Conservation (phyloP, 2,113 vertebrate genomes). For the Dolichallabes microphthalmus region DNA sequence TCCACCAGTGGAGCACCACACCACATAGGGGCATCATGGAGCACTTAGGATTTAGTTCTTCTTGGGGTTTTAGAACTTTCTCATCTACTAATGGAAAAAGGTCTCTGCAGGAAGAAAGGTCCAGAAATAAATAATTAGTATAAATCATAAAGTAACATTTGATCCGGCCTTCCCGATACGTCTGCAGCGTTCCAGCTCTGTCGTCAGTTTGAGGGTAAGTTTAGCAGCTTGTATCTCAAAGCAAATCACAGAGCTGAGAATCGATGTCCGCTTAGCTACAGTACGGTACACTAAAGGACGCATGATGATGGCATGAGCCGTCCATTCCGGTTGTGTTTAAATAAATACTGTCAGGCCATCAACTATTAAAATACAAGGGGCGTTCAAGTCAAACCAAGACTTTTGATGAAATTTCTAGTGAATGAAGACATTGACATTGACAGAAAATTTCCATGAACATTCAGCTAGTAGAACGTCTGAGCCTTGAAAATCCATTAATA, state of each 20-base stretch:
- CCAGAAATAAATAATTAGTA: not conserved
- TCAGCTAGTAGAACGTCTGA: no score
- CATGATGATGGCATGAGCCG: not conserved
- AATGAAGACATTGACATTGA: no score
- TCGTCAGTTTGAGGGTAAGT: not conserved
- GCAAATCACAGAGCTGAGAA: not conserved
- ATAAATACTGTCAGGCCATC: not conserved
- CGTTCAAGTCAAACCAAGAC: no score
- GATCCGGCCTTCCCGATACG: not conserved
- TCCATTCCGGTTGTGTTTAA: not conserved
- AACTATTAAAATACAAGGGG: not conserved
- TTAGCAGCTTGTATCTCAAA: conserved; percentile 4
- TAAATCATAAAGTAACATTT: not conserved
- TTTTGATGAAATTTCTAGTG: no score
- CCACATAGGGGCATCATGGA: not conserved
- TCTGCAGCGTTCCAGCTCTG: not conserved
- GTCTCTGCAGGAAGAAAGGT: not conserved
- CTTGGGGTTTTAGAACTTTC: not conserved
- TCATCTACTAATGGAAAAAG: not conserved
- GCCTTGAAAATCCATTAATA: no score
- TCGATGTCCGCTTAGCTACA: not conserved
- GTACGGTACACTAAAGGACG: no score
- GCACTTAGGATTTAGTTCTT: not conserved
- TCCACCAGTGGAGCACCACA: not conserved
- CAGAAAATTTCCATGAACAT: no score